Evolutionary conservation across 2,797 vertebrate genomes (phyloP), one percentile per base, ranked within the genome.

Genomic region (Sebastes minor): DNA sequence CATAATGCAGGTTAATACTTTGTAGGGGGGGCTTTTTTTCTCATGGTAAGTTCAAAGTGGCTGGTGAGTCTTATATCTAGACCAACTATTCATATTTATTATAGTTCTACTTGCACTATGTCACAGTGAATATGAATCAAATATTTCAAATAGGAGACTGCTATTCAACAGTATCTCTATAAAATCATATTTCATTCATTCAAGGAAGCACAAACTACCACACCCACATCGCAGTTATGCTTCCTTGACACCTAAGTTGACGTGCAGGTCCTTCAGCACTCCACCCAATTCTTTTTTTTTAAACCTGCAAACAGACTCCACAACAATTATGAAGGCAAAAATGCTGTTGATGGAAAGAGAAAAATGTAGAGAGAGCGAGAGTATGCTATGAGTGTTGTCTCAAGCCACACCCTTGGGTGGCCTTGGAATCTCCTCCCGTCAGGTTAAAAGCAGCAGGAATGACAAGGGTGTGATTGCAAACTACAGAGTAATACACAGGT

Each of bases 361-460:
- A 59, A 76, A 27, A 74, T 68, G 12, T 42, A n/a, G 49, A 56
- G 7, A 59, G 22, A 70, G 33, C 8, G 55, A 79, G 28, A 16
- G 22, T 71, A 65, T 69, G 86, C 64, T 79, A 80, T 77, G 74
- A 86, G 87, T 91, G 84, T 74, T 84, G 56, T 76, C 22, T 56
- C 9, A 93, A 70, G 91, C 92, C 95, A 93, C 96, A 84, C 96
- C 96, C 61, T 32, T 66, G 69, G 83, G 86, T 88, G 88, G 79
- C 91, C 81, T 83, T 86, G 82, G 59, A 75, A 67, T 92, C 90
- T 80, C 92, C 90, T 94, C 91, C 91, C 88, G 81, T 81, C 16
- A 88, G 85, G 84, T 93, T 91, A 94, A 94, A 95, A 95, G 88
- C 72, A 73, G 66, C 25, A 28, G 77, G 70, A 82, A 42, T 72